Evolutionary conservation across 1,140 invertebrate species (phyloP), one percentile per base, ranked within the genome.

Genomic region (Bombus confusus): DNA sequence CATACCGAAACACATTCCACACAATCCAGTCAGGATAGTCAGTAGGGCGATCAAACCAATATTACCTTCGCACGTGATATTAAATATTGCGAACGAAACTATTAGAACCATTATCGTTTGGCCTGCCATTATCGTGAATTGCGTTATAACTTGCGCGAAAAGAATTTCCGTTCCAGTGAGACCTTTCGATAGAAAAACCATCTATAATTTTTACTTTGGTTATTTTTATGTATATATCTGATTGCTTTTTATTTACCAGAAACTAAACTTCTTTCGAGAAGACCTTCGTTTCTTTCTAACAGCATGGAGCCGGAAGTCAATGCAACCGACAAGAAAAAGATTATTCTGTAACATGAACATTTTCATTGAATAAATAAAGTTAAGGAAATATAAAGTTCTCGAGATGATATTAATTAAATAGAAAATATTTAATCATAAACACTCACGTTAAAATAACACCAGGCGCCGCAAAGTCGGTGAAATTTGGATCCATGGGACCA

Each of bases 401-500:
- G 41, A 15, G 39, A 62, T 52, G 31, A 39, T 5, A 66, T 34
- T 66, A 18, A 31, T 8, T 9, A 22, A 34, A 66, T 31, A 68
- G n/a, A 41, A n/a, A 62, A 39, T 64, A 15, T 57, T 34, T 12
- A 4, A 3, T 57, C 0, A 12, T 18, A 31, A 73, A 57, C 59
- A 94, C 96, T 96, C 95, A 98, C 97, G 97, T 98, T 86, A 99
- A 94, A 90, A 99, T 98, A 69, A 99, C 97, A 86, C 98, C 98
- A 34, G 98, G 98, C 9, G 98, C 98, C 90, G 98, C 98, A 93
- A 99, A 99, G 93, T 99, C 98, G 1, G 98, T 99, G 92, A 99
- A 99, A 90, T 98, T 98, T 1, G 98, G 98, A 85, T 97, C 95
- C 71, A 95, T 93, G n/a, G 96, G 96, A 34, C 98, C 98, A 94